Conservation (phyloP, 2,797 vertebrate genomes). For the Lophius americanus region DNA sequence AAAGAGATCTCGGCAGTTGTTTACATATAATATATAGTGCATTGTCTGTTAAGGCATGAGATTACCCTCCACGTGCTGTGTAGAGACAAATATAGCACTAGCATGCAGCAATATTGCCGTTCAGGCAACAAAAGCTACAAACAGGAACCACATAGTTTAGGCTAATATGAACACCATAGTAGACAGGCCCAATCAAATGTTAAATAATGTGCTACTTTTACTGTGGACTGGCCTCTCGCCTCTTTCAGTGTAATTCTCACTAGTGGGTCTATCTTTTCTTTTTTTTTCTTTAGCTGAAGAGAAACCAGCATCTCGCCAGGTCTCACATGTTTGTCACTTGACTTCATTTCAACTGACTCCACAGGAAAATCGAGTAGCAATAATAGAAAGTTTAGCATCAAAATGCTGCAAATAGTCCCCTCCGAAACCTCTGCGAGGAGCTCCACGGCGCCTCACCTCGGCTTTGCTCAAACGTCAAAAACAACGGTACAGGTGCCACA, state of each 20-base stretch:
- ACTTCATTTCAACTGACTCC: slow-evolving; percentile 42
- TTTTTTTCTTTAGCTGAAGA: slow-evolving; percentile 9
- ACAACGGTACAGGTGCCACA: slow-evolving; percentile 56
- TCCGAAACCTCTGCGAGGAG: slow-evolving; percentile 10
- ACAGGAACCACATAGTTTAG: slow-evolving; percentile 73
- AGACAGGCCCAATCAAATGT: slow-evolving; percentile 72
- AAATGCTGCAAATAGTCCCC: slow-evolving; percentile 35
- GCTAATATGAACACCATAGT: slow-evolving; percentile 68
- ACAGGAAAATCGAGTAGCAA: slow-evolving; percentile 51
- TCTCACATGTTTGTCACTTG: slow-evolving; percentile 21
- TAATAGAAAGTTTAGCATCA: slow-evolving; percentile 41
- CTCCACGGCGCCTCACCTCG: slow-evolving; percentile 38
- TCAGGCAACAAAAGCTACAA: slow-evolving; percentile 74
- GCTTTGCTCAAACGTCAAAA: slow-evolving; percentile 44
- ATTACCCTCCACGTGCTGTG: slow-evolving; percentile 79
- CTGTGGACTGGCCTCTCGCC: slow-evolving; percentile 49
- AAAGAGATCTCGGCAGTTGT: slow-evolving; percentile 80
- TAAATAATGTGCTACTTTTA: slow-evolving; percentile 70
- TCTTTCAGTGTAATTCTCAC: slow-evolving; percentile 11
- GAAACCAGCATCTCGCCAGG: slow-evolving; percentile 28
- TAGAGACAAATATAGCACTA: slow-evolving; percentile 80
- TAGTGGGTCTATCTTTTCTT: slow-evolving; percentile 3
- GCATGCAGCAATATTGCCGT: slow-evolving; percentile 76
- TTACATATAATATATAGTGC: slow-evolving; percentile 79
- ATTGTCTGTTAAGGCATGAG: slow-evolving; percentile 83